These are phyloP conservation scores for Buathra laborator DNA, from an alignment of 2,888 invertebrate species.

Conservation along the genomic window DNA sequence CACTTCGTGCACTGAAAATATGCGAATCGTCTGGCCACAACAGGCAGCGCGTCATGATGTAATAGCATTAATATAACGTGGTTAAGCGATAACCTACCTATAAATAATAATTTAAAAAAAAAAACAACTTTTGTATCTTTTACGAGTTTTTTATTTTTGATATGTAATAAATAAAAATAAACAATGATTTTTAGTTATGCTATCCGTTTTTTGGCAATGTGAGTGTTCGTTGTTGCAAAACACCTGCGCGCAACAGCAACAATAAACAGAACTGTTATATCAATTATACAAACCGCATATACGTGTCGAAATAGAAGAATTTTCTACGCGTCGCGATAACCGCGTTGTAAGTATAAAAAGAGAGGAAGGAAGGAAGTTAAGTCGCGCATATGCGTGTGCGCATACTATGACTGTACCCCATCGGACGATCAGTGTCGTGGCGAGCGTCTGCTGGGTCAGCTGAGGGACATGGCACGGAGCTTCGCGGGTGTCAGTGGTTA, in stretches of 20 bases:
- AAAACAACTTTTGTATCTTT: too few relatives aligned
- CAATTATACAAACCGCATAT: neutral
- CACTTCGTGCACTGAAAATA: too few relatives aligned
- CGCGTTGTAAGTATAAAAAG: neutral
- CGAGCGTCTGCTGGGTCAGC: constrained; percentile 77
- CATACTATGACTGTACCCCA: constrained; percentile 13
- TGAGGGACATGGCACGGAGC: constrained; percentile 69
- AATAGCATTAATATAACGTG: too few relatives aligned
- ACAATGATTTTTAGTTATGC: neutral
- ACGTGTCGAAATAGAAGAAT: constrained; percentile 13
- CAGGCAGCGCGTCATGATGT: too few relatives aligned
- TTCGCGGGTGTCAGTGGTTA: constrained; percentile 56
- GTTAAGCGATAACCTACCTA: too few relatives aligned
- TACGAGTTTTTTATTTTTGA: too few relatives aligned
- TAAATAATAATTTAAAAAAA: too few relatives aligned
- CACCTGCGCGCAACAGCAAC: neutral
- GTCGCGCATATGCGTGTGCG: constrained; percentile 45
- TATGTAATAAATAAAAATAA: neutral
- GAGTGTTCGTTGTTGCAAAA: neutral
- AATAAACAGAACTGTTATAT: neutral
- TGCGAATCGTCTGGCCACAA: too few relatives aligned
- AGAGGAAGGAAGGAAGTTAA: neutral
- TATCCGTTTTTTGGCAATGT: neutral
- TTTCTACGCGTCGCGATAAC: constrained; percentile 3
- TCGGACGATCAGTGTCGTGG: constrained; percentile 60